phyloP scores from a whole-genome alignment of 2,888 invertebrate genomes.

The Gymnosoma rotundatum region DNA sequence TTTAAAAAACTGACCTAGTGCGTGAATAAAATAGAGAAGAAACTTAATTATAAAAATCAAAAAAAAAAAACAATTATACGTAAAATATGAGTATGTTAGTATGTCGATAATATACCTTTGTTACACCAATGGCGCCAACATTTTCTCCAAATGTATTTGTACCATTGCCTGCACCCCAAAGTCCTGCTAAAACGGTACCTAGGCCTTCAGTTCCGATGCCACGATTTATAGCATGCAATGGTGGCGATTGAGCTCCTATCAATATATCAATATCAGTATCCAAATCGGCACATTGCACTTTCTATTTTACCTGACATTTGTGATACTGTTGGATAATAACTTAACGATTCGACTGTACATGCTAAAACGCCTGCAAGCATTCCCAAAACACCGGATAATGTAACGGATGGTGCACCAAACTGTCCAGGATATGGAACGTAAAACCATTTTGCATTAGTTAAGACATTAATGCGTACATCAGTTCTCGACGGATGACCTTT shows the following conservation, averaged over 20 bases:
- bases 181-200: constrained; percentile 91
- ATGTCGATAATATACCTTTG: constrained; percentile 84
- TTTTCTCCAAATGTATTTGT: constrained; percentile 95
- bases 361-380: constrained; percentile 91
- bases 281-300: background rate
- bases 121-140: constrained; percentile 94
- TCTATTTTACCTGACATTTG: constrained; percentile 86
- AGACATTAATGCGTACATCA: constrained; percentile 87
- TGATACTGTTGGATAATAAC: constrained; percentile 96
- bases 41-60: too few species aligned
- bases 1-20: too few species aligned
- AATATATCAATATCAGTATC: too few species aligned
- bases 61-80: too few species aligned
- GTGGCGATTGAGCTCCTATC: constrained; percentile 91
- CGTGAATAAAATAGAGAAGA: too few species aligned
- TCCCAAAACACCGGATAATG: constrained; percentile 87
- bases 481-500: constrained; percentile 88
- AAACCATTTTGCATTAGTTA: constrained; percentile 90
- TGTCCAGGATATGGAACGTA: constrained; percentile 92
- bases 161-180: constrained; percentile 93
- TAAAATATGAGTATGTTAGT: too few species aligned
- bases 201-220: constrained; percentile 93
- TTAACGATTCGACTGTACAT: constrained; percentile 91
- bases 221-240: constrained; percentile 92
- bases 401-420: constrained; percentile 89